Conservation (phyloP, 30 jellyfish, hydroid and myxozoan species). For the Aurelia coerulea region DNA sequence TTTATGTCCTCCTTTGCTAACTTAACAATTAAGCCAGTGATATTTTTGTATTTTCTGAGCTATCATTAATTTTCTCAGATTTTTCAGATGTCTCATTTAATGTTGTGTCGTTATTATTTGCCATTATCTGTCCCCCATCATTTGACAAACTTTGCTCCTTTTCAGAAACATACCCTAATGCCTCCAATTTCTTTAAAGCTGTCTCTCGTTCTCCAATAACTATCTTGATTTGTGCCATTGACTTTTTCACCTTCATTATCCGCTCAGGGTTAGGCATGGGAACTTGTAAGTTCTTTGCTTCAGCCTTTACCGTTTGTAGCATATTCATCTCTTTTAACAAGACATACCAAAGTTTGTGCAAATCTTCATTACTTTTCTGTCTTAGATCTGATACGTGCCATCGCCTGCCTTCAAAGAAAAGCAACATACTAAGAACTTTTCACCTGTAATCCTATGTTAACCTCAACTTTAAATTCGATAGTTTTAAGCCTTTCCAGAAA, state of each 20-base stretch:
- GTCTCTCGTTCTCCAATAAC: constrained; percentile 81
- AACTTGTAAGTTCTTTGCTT: constrained; percentile 83
- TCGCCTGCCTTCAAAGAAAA: constrained; percentile 72
- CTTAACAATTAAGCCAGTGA: not conserved
- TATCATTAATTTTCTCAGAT: not conserved
- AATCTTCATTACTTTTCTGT: constrained; percentile 79
- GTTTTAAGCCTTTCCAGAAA: too few species aligned
- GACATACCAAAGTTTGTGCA: constrained; percentile 98
- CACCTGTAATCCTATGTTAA: too few species aligned
- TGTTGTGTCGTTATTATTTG: not conserved
- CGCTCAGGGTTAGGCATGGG: constrained; percentile 98
- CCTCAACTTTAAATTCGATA: too few species aligned
- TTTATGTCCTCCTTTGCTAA: too few species aligned
- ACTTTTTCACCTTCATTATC: constrained; percentile 71
- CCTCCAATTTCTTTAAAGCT: constrained; percentile 73
- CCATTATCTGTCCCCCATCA: not conserved
- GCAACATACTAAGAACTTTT: not conserved
- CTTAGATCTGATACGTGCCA: constrained; percentile 96
- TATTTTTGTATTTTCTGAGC: not conserved
- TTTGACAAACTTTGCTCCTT: not conserved
- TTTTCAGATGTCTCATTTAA: not conserved
- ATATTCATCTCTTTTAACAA: constrained; percentile 91
- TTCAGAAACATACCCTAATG: constrained; percentile 59
- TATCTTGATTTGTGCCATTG: constrained; percentile 79
- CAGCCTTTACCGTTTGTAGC: constrained; percentile 89